Conservation (phyloP, 2,888 invertebrate species). For the Stenodema calcarata region DNA sequence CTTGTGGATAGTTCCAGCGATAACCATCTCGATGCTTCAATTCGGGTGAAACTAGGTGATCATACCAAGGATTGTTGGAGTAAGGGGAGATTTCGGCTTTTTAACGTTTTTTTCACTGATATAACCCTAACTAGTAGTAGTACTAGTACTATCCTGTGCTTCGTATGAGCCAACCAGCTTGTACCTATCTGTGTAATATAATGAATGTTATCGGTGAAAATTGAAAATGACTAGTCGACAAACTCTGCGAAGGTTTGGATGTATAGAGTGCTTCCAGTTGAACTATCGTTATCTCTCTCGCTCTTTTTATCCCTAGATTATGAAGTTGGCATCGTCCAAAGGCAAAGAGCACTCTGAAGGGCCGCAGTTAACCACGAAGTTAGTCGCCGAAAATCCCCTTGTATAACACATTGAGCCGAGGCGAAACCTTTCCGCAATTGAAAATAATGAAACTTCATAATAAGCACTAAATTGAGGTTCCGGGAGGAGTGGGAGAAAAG, state of each 20-base stretch:
- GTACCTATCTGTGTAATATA: no score
- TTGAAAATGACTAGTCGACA: background rate
- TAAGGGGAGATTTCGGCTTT: no score
- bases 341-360: background rate
- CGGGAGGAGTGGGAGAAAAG: background rate
- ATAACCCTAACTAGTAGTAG: no score
- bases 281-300: background rate
- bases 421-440: slow-evolving; percentile 18
- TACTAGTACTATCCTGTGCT: no score
- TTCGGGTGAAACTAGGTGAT: no score
- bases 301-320: background rate
- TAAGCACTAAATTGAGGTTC: slow-evolving; percentile 35
- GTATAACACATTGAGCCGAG: background rate
- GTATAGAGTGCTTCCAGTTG: background rate
- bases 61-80: no score
- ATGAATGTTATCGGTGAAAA: no score
- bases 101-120: no score
- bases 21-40: no score
- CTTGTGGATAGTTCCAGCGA: no score
- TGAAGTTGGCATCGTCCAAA: background rate
- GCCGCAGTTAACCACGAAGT: background rate
- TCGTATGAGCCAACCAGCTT: no score
- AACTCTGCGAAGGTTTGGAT: background rate
- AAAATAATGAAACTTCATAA: slow-evolving; percentile 42
- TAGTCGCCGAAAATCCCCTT: background rate